Base-by-base conservation (phyloP, 2,797 vertebrate species). In the Myotis pilosus region DNA sequence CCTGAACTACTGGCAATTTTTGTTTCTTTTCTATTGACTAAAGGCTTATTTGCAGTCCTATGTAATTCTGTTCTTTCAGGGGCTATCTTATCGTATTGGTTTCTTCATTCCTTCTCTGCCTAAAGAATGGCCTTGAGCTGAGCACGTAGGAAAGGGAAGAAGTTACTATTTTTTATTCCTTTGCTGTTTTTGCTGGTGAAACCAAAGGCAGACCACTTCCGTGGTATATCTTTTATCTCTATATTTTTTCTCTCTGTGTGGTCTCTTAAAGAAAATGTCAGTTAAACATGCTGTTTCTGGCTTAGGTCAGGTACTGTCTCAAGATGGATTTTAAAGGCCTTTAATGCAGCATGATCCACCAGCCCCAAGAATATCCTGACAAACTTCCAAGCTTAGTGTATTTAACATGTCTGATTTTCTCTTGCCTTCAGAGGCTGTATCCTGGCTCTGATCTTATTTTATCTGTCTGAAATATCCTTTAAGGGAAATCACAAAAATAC, bases 401-500 rank as follows among this genome's bases (percentile, higher is more conserved):
- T 33, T 62, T 79, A 92, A 87, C 15, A 76, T 38, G 60, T 6
- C 25, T 91, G 74, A 87, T 84, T 94, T 95, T 92, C 82, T 49
- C n/a, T 81, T 82, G 16, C 51, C 76, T 96, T 94, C 82, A 75
- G 57, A 92, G 75, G 36, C 44, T 93, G 80, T 83, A 90, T 94
- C 68, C 69, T 41, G 83, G 86, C n/a, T 85, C 64, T 64, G 38
- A 13, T 83, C 60, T 92, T 90, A 82, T 78, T 96, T 96, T 78
- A 95, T 90, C 78, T 91, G 47, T 81, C 66, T 95, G 66, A 96
- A 96, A 89, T 62, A 95, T 44, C 64, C 88, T 95, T 94, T 78
- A 81, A 80, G 47, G 51, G 25, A 88, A 89, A 83, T 71, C 53
- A 55, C 22, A 53, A 83, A 93, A 83, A 68, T 89, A 38, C 78